Conservation (phyloP, 2,113 vertebrate genomes). For the Struthidea cinerea region DNA sequence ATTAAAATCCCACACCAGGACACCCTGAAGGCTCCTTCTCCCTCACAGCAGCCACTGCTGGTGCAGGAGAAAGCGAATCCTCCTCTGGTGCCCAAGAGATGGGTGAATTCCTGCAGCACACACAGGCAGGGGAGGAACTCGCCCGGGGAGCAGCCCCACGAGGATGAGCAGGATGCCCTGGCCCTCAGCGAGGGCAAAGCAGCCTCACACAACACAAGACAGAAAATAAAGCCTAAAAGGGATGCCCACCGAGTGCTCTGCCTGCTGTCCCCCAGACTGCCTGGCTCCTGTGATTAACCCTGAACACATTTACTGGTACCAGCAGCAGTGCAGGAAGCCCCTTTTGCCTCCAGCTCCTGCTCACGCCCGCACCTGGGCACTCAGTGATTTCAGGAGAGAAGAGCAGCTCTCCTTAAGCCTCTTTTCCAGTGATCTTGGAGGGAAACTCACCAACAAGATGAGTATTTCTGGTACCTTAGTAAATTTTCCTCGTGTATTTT, state of each 20-base stretch:
- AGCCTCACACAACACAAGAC: accelerated
- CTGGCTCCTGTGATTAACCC: neutral
- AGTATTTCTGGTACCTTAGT: neutral
- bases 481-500: neutral
- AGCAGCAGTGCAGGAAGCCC: neutral
- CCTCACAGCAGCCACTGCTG: neutral
- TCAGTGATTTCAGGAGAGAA: neutral
- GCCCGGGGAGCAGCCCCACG: accelerated
- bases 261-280: neutral
- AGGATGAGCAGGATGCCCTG: neutral
- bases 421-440: accelerated
- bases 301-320: neutral
- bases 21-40: neutral
- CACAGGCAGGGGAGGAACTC: neutral
- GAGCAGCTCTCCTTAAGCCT: neutral
- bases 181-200: neutral
- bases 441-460: neutral
- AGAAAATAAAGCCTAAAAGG: neutral
- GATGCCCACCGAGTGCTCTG: neutral
- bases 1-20: neutral
- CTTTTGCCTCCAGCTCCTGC: neutral
- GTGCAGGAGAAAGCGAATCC: neutral
- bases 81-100: neutral
- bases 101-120: neutral
- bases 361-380: neutral